These are phyloP conservation scores for Labeo catla DNA, from an alignment of 2,113 vertebrate species.

Conservation along the genomic window DNA sequence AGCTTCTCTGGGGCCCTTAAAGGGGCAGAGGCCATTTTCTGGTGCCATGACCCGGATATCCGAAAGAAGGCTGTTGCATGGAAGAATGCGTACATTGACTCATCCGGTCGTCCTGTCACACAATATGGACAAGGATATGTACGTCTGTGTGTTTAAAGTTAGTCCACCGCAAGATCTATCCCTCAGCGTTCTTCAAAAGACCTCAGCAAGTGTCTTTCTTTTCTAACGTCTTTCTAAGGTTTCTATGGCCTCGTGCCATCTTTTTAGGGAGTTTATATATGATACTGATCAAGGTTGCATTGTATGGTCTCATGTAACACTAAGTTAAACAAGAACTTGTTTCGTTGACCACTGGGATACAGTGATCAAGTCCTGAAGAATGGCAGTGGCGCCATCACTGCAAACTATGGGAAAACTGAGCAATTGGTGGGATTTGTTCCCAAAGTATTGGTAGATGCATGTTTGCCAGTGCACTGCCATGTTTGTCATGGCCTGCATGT, in stretches of 20 bases:
- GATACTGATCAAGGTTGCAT: slow-evolving; percentile 3
- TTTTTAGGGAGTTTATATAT: slow-evolving; percentile 70
- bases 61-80: slow-evolving; percentile 24
- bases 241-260: slow-evolving; percentile 71
- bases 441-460: slow-evolving; percentile 13
- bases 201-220: slow-evolving; percentile 57
- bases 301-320: slow-evolving; percentile 8
- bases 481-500: slow-evolving; percentile 37
- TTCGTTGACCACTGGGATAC: slow-evolving; percentile 5
- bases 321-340: slow-evolving; percentile 18
- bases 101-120: slow-evolving; percentile 10
- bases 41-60: slow-evolving; percentile 49
- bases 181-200: slow-evolving; percentile 44
- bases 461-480: slow-evolving; percentile 36
- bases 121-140: slow-evolving; percentile 12
- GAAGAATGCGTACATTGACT: slow-evolving; percentile 28
- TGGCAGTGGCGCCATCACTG: not conserved
- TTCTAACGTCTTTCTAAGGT: slow-evolving; percentile 72
- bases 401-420: not conserved
- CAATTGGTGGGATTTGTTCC: not conserved
- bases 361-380: not conserved
- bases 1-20: slow-evolving; percentile 17
- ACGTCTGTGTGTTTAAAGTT: slow-evolving; percentile 11
- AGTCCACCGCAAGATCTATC: slow-evolving; percentile 26
- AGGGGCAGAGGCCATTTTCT: slow-evolving; percentile 15